Conservation (phyloP, 2,113 vertebrate species). For the Zapus hudsonius region DNA sequence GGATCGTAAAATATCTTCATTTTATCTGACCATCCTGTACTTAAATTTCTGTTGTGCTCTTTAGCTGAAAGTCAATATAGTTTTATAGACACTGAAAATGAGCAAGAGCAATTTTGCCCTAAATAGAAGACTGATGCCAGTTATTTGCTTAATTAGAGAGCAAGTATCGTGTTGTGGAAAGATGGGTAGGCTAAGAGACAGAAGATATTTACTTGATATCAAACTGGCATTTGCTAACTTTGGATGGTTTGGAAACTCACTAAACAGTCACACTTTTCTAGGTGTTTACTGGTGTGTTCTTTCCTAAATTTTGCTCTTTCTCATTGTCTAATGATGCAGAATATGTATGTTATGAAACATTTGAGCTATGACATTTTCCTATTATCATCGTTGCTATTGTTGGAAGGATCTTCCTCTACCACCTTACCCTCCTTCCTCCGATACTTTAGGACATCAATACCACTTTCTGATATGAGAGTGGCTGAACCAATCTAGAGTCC, state of each 20-base stretch:
- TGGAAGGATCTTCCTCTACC: background rate
- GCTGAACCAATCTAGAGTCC: background rate
- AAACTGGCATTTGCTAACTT: conserved; percentile 23
- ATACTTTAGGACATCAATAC: background rate
- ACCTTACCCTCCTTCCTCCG: background rate
- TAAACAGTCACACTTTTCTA: background rate
- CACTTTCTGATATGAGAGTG: background rate
- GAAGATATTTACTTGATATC: background rate
- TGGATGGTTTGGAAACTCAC: conserved; percentile 16
- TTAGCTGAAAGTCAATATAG: background rate
- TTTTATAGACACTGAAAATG: conserved; percentile 6
- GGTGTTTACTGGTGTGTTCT: background rate
- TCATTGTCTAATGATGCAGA: background rate
- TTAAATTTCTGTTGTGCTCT: conserved; percentile 5
- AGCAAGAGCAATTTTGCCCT: background rate
- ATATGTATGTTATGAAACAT: background rate
- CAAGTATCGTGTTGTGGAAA: background rate
- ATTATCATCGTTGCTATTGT: background rate
- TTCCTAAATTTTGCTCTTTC: background rate
- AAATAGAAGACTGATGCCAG: conserved; percentile 14
- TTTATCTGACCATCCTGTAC: background rate
- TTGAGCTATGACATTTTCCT: background rate
- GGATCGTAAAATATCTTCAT: background rate
- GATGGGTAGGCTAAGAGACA: background rate
- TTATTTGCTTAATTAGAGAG: conserved; percentile 41